Conservation (phyloP, 2,888 invertebrate species). For the Apeira syringaria region DNA sequence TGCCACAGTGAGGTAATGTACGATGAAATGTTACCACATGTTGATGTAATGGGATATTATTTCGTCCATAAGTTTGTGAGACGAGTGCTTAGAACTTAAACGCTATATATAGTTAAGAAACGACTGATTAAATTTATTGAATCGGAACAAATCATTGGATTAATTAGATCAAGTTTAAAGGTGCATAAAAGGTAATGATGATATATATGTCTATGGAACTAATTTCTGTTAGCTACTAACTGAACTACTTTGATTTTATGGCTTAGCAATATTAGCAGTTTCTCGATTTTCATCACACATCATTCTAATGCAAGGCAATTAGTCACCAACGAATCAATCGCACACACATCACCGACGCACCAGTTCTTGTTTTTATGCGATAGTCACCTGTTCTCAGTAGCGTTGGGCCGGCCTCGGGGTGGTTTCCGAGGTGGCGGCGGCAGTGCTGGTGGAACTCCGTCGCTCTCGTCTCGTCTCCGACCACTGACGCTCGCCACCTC, state of each 20-base stretch:
- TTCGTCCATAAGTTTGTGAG: neutral
- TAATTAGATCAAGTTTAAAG: no score
- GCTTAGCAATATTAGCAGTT: neutral
- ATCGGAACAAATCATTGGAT: no score
- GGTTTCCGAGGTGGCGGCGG: slow-evolving; percentile 74
- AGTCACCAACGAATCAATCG: slow-evolving; percentile 1
- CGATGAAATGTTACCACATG: slow-evolving; percentile 7
- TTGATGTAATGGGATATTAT: neutral
- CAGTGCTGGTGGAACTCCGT: slow-evolving; percentile 69
- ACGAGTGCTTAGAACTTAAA: neutral
- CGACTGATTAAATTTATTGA: neutral
- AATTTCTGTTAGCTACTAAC: no score
- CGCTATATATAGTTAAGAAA: neutral
- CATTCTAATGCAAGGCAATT: neutral
- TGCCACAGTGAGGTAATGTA: slow-evolving; percentile 10
- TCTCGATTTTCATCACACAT: neutral
- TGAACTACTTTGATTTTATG: neutral
- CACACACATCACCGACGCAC: neutral
- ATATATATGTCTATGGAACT: no score
- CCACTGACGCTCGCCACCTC: slow-evolving; percentile 56
- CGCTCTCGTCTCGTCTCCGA: slow-evolving; percentile 63
- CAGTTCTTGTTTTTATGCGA: neutral
- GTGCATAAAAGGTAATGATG: no score
- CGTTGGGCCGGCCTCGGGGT: slow-evolving; percentile 53
- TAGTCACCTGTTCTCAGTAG: slow-evolving; percentile 57